phyloP scores from a whole-genome alignment of 92 coral and sea anemone genomes.

The Heteractis magnifica region DNA sequence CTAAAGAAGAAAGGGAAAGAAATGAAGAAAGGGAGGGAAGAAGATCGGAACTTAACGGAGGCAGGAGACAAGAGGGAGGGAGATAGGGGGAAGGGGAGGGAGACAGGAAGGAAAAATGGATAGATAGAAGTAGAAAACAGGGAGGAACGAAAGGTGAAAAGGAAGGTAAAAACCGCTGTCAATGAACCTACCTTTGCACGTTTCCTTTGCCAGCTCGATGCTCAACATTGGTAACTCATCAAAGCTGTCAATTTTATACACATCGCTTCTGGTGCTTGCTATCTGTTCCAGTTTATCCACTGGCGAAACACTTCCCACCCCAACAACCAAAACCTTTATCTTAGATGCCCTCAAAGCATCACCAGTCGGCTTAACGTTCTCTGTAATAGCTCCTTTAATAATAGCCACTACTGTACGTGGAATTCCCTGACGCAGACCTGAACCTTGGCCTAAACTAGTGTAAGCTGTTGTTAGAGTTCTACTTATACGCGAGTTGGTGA shows the following conservation, averaged over 20 bases:
- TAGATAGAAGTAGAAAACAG: neutral
- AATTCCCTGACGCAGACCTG: conserved; percentile 33
- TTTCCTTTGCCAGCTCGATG: conserved; percentile 60
- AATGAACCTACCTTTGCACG: conserved; percentile 69
- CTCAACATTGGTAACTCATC: conserved; percentile 55
- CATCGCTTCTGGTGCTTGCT: conserved; percentile 40
- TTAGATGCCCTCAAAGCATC: conserved; percentile 50
- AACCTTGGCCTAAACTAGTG: conserved; percentile 8
- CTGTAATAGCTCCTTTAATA: conserved; percentile 59
- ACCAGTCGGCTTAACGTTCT: conserved; percentile 52
- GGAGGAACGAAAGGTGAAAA: neutral
- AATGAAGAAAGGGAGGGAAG: neutral
- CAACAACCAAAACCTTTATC: conserved; percentile 71
- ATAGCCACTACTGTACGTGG: conserved; percentile 62
- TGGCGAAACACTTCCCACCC: conserved; percentile 62
- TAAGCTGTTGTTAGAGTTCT: conserved; percentile 51
- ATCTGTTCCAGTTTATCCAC: conserved; percentile 41
- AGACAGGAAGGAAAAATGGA: neutral
- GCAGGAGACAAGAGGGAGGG: neutral
- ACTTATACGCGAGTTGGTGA: conserved; percentile 40
- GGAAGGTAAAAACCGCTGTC: neutral
- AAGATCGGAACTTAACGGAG: neutral
- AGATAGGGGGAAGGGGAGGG: neutral
- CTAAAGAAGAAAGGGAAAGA: neutral
- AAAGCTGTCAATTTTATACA: conserved; percentile 47